A percentile compares a stretch with the other conserved stretches of the same genome.
Evolutionary conservation across 2,113 vertebrate species (phyloP).

Genomic region (Megaceryle torquata): DNA sequence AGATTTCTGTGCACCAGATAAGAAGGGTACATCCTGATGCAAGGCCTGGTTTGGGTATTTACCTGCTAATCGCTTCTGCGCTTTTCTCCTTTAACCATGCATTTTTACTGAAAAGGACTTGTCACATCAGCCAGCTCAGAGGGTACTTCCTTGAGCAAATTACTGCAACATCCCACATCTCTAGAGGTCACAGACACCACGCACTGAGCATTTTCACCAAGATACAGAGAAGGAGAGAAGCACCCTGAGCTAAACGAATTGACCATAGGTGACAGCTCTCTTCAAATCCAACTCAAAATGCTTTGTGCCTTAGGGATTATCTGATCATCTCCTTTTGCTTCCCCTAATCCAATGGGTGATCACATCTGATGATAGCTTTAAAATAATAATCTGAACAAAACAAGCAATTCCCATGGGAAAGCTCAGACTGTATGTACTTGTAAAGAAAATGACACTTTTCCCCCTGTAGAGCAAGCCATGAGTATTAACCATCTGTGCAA

Average conservation of each 20-base stretch:
- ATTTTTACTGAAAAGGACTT: background rate
- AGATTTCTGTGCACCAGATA: background rate
- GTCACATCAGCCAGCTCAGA: background rate
- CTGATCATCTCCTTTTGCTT: slow-evolving; percentile 17
- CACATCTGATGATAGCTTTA: slow-evolving; percentile 13
- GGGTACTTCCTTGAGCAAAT: background rate
- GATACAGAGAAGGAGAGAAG: background rate
- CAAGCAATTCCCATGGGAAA: slow-evolving; percentile 34
- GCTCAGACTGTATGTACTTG: background rate
- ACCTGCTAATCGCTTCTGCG: background rate
- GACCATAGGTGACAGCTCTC: background rate
- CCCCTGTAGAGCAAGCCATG: background rate
- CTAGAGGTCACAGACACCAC: background rate
- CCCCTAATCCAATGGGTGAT: slow-evolving; percentile 30
- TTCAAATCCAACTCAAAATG: background rate
- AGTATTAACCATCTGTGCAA: slow-evolving; percentile 18
- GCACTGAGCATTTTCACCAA: background rate
- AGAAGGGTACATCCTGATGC: background rate
- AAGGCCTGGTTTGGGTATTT: background rate
- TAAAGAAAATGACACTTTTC: slow-evolving; percentile 19
- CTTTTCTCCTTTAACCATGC: background rate
- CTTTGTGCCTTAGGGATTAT: slow-evolving; percentile 22
- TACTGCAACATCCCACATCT: background rate
- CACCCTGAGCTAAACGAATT: background rate
- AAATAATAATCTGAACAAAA: slow-evolving; percentile 21